phyloP scores from a whole-genome alignment of 2,113 vertebrate species.

The Acanthisitta chloris region DNA sequence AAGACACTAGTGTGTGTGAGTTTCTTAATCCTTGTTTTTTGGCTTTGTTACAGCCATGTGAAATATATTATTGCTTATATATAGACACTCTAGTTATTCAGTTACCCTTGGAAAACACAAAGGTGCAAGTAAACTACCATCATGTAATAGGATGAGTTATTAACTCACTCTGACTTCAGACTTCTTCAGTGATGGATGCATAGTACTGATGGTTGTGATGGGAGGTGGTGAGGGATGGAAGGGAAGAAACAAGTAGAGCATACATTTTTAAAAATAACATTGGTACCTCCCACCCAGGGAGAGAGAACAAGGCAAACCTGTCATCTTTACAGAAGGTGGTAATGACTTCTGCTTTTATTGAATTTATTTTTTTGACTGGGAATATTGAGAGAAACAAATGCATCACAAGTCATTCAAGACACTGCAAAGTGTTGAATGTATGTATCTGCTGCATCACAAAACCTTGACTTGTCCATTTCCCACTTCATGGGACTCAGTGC shows the following conservation, averaged over 20 bases:
- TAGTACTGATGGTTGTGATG: rapidly evolving
- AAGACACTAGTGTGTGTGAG: neutral
- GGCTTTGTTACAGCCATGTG: neutral
- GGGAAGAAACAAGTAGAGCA: neutral
- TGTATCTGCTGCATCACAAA: neutral
- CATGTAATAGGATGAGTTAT: neutral
- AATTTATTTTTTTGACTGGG: neutral
- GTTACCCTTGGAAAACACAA: neutral
- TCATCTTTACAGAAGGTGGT: neutral
- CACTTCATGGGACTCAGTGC: neutral
- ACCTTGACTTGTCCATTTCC: neutral
- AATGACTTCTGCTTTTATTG: neutral
- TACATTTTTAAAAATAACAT: neutral
- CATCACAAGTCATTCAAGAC: neutral
- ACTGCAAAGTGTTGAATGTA: neutral
- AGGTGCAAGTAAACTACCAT: neutral
- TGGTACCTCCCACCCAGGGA: neutral
- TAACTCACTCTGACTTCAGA: neutral
- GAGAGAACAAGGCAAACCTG: neutral
- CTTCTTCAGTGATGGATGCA: neutral
- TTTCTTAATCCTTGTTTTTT: neutral
- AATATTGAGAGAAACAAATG: neutral
- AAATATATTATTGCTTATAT: neutral
- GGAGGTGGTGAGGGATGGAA: neutral
- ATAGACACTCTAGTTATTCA: neutral